These are phyloP conservation scores for Saguinus imperator DNA, from an alignment of 2,113 vertebrate species.

Conservation along the genomic window DNA sequence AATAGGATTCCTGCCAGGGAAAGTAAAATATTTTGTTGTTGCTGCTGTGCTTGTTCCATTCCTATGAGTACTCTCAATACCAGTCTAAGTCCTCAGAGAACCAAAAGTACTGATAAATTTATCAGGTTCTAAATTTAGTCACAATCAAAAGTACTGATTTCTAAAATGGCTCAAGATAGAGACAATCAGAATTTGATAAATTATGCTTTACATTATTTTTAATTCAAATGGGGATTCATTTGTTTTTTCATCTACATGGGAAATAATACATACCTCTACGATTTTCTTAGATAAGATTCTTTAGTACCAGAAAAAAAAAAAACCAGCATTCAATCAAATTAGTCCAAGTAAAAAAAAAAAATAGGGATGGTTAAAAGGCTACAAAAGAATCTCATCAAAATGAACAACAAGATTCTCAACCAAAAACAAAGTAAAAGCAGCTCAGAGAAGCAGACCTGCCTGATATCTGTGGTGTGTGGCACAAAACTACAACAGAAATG, in stretches of 20 bases:
- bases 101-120: constrained; percentile 25
- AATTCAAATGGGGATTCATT: not conserved
- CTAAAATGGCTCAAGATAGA: not conserved
- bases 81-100: not conserved
- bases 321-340: not conserved
- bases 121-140: not conserved
- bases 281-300: not conserved
- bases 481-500: not conserved
- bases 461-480: not conserved
- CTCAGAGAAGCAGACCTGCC: not conserved
- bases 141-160: not conserved
- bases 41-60: not conserved
- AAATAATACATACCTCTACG: not conserved
- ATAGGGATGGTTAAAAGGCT: not conserved
- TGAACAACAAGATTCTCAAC: not conserved
- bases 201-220: not conserved
- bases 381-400: not conserved
- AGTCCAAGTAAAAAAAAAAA: not conserved
- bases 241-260: not conserved
- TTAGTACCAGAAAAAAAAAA: not conserved
- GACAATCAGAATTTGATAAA: constrained; percentile 19
- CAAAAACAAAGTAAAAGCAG: not conserved
- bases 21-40: not conserved
- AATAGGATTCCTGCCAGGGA: not conserved
- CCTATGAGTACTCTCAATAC: not conserved